Evolutionary conservation across 2,113 vertebrate species (phyloP), one percentile per base, ranked within the genome.

Genomic region (Oxyruncus cristatus): DNA sequence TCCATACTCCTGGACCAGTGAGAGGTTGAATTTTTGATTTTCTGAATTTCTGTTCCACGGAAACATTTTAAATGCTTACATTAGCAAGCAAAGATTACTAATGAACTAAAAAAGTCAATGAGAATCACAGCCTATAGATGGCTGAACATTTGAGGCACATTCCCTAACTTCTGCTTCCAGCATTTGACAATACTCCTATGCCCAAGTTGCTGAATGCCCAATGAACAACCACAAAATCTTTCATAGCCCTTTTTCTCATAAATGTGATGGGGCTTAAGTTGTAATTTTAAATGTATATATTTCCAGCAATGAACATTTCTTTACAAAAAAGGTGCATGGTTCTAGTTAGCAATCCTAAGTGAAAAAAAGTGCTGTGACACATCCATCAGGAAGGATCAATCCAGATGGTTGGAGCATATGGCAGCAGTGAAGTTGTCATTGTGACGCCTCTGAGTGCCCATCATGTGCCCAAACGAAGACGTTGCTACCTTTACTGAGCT

Each of bases 351-450:
- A 91, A 16, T 52, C 5, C 32, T 66, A 61, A 80, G 42, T 66
- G 65, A 15, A 35, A 41, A 35, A n/a, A 62, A 58, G 30, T 33
- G n/a, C 73, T 49, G 39, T 78, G 68, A 41, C 62, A 46, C 74
- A 85, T 87, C 82, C 88, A 10, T 92, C 66, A 76, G n/a, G 71
- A 67, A 28, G 66, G 63, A 37, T 61, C 82, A 73, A n/a, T 68
- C 82, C 97, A 97, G 97, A 92, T 95, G 97, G 85, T 18, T 47
- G 68, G 70, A 93, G 55, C 97, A 97, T 94, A 96, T 77, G 95
- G 96, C 76, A 92, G 76, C 80, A 85, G 85, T 49, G 92, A 89
- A 89, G 80, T 85, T 97, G 87, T 92, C 90, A 78, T 91, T 15
- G 30, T 9, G 19, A 28, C 0, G n/a, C 37, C 92, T 85, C 89